Evolutionary conservation across 2,113 vertebrate species (phyloP).

Genomic region (Chaenogobius annularis): DNA sequence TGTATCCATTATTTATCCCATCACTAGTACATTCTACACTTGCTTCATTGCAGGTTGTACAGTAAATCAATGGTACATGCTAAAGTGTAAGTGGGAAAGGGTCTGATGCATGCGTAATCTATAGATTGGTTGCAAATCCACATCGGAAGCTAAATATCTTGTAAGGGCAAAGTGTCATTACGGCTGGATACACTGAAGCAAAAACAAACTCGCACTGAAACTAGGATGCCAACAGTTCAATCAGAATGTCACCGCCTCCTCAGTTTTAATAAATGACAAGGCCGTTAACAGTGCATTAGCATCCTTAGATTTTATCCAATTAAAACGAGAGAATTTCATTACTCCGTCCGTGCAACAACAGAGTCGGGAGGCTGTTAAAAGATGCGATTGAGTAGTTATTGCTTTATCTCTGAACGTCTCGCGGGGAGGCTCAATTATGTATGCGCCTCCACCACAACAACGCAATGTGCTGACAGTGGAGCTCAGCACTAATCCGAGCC

Average conservation of each 20-base stretch:
- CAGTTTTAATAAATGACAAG: slow-evolving; percentile 1
- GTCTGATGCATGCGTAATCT: no score
- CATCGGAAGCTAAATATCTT: no score
- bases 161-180: background rate
- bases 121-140: no score
- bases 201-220: background rate
- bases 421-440: slow-evolving; percentile 55
- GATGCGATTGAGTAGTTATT: slow-evolving; percentile 50
- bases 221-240: background rate
- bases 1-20: no score
- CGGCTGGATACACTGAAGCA: background rate
- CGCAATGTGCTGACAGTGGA: slow-evolving; percentile 65
- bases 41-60: no score
- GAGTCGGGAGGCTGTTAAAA: slow-evolving; percentile 33
- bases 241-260: slow-evolving; percentile 5
- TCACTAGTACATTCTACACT: no score
- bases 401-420: slow-evolving; percentile 44
- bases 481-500: slow-evolving; percentile 41
- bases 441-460: slow-evolving; percentile 55
- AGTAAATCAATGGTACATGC: no score
- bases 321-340: slow-evolving; percentile 41
- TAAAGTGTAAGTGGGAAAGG: no score
- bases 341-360: slow-evolving; percentile 17
- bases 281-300: slow-evolving; percentile 15
- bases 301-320: slow-evolving; percentile 25